Conservation (phyloP, 2,113 vertebrate genomes). For the Catagonus wagneri region DNA sequence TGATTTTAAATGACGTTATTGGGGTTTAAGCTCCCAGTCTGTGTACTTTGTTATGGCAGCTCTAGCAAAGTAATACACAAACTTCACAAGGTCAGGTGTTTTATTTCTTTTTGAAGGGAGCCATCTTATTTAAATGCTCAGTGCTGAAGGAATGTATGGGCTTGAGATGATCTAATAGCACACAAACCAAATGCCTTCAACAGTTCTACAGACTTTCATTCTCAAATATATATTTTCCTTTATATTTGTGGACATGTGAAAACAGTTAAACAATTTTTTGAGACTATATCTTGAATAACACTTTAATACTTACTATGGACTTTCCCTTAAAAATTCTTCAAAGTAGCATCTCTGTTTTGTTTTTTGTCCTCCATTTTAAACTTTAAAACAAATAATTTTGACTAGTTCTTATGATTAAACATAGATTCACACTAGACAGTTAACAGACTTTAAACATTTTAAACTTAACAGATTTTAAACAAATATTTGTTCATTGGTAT, state of each 20-base stretch:
- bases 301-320: not conserved
- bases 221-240: constrained; percentile 45
- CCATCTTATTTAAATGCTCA: constrained; percentile 11
- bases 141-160: not conserved
- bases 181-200: not conserved
- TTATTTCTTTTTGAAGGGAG: constrained; percentile 43
- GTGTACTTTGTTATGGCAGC: constrained; percentile 3
- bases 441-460: constrained; percentile 21
- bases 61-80: not conserved
- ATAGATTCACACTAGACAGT: not conserved
- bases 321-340: constrained; percentile 19
- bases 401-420: not conserved
- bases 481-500: not conserved
- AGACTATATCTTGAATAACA: not conserved
- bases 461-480: not conserved
- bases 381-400: constrained; percentile 30
- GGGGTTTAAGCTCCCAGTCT: not conserved
- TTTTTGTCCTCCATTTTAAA: constrained; percentile 25
- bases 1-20: constrained; percentile 1
- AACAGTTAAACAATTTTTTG: constrained; percentile 23
- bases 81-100: not conserved
- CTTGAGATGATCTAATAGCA: constrained; percentile 6
- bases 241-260: not conserved
- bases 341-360: constrained; percentile 28
- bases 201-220: not conserved